A percentile compares a stretch with the other conserved stretches of the same genome.
phyloP scores from a whole-genome alignment of 2,797 vertebrate genomes.

The Prionace glauca region DNA sequence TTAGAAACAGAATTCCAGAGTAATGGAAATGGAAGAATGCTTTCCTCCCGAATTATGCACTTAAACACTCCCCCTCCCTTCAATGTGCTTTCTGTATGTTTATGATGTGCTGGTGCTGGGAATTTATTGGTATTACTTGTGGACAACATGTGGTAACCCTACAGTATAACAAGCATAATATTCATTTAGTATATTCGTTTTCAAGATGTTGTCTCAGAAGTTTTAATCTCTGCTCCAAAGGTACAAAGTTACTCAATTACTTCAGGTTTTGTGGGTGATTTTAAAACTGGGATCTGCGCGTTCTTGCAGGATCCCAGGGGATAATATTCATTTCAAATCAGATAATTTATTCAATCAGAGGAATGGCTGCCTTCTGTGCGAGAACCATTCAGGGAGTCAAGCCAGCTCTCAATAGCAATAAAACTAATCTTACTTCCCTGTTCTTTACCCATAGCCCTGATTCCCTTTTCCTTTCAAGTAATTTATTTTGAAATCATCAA shows the following conservation, averaged over 20 bases:
- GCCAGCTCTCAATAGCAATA: neutral
- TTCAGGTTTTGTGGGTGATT: neutral
- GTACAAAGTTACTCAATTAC: neutral
- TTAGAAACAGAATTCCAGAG: neutral
- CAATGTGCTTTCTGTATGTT: neutral
- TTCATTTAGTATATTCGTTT: neutral
- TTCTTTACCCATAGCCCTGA: too few relatives aligned
- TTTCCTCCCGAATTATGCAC: neutral
- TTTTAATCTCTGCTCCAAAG: neutral
- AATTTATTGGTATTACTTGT: neutral
- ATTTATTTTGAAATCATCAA: neutral
- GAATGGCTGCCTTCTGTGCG: neutral
- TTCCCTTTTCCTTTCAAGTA: neutral
- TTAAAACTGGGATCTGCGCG: too few relatives aligned
- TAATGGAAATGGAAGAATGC: neutral
- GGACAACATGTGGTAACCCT: neutral
- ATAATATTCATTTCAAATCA: neutral
- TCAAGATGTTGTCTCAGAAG: neutral
- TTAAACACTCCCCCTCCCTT: neutral
- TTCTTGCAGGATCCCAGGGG: neutral
- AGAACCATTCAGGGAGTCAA: neutral
- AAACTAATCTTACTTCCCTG: neutral
- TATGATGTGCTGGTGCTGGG: neutral
- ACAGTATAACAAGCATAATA: slow-evolving; percentile 13
- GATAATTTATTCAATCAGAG: neutral